phyloP scores from a whole-genome alignment of 2,888 invertebrate species.

The Oligia strigilis region DNA sequence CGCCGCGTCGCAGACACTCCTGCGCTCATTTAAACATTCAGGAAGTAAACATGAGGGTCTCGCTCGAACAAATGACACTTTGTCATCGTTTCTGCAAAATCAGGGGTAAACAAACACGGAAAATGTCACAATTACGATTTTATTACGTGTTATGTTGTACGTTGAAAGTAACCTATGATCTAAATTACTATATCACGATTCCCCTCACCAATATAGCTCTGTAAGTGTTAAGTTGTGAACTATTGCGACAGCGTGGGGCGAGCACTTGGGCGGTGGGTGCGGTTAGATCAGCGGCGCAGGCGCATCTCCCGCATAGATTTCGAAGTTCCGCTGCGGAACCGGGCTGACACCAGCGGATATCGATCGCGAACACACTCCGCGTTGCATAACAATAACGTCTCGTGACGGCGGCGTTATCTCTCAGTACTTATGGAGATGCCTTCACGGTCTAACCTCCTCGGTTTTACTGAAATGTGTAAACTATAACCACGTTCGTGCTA shows the following conservation, averaged over 20 bases:
- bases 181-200: slow-evolving; percentile 71
- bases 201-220: slow-evolving; percentile 34
- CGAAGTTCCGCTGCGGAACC: slow-evolving; percentile 74
- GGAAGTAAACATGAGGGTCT: slow-evolving; percentile 45
- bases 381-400: slow-evolving; percentile 86
- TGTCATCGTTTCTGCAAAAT: slow-evolving; percentile 68
- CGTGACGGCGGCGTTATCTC: slow-evolving; percentile 87
- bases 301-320: slow-evolving; percentile 65
- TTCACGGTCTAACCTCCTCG: slow-evolving; percentile 78
- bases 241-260: slow-evolving; percentile 18
- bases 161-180: slow-evolving; percentile 65
- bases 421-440: slow-evolving; percentile 86
- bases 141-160: slow-evolving; percentile 44
- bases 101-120: slow-evolving; percentile 70
- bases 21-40: slow-evolving; percentile 32
- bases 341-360: slow-evolving; percentile 69
- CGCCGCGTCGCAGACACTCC: slow-evolving; percentile 16
- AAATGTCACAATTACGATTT: slow-evolving; percentile 62
- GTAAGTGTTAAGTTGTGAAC: slow-evolving; percentile 55
- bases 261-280: slow-evolving; percentile 37
- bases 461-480: slow-evolving; percentile 71
- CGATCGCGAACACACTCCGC: slow-evolving; percentile 70
- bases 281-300: slow-evolving; percentile 45
- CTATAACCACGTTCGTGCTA: slow-evolving; percentile 47
- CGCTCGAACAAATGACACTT: slow-evolving; percentile 55